Evolutionary conservation across 2,797 vertebrate species (phyloP), one percentile per base, ranked within the genome.

Genomic region (Urophycis tenuis): DNA sequence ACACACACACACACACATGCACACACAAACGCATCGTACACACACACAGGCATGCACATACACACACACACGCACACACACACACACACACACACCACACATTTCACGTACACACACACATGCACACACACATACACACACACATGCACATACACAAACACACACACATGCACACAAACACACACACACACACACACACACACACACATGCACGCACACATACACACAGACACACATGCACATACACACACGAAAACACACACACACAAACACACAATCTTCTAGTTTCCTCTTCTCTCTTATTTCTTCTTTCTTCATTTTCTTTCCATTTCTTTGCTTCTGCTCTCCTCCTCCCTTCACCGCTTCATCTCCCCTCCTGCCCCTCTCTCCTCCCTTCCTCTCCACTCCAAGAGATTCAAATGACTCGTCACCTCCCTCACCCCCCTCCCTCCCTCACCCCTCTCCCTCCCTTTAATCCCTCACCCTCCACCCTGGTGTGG

Each of bases 201-300:
- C n/a, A n/a, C n/a, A n/a, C n/a, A n/a, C n/a, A n/a, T n/a, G n/a
- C n/a, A n/a, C n/a, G n/a, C n/a, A n/a, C n/a, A n/a, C n/a, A n/a
- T n/a, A n/a, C n/a, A n/a, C n/a, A n/a, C n/a, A n/a, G n/a, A n/a
- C n/a, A n/a, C n/a, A n/a, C n/a, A n/a, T n/a, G n/a, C n/a, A n/a
- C n/a, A n/a, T n/a, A n/a, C n/a, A n/a, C n/a, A n/a, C n/a, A n/a
- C n/a, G n/a, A n/a, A n/a, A n/a, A n/a, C n/a, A n/a, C n/a, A n/a
- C n/a, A n/a, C n/a, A n/a, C n/a, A n/a, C n/a, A n/a, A n/a, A n/a
- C n/a, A n/a, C n/a, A n/a, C n/a, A n/a, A n/a, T 77, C 49, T 36
- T 75, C n/a, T 45, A 19, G 53, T 71, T 30, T 45, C 71, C 17
- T 79, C 53, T 17, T 74, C 33, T 45, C 67, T 70, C 78, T n/a